Base-by-base conservation (phyloP, 2,113 vertebrate species). In the Podarcis muralis region DNA sequence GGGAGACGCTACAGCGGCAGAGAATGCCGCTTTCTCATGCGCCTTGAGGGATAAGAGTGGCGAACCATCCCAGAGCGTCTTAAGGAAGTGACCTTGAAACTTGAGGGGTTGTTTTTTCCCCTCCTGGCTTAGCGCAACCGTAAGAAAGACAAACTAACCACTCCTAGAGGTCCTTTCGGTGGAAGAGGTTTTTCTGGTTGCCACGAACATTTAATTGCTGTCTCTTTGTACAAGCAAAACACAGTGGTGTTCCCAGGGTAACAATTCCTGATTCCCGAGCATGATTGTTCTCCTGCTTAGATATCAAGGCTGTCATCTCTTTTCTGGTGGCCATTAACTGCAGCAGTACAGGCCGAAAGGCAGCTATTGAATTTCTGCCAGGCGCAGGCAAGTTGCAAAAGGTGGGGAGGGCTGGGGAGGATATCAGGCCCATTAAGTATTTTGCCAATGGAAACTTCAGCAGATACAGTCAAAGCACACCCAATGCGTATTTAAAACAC, bases 1-100 rank as follows among this genome's bases (percentile, higher is more conserved):
- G 27, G 4, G 1, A 37, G 9, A 2, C 0, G 4, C 0, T 2
- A 37, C 25, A 40, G 5, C 23, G 35, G 13, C n/a, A 27, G 0
- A 5, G 8, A 81, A 66, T 57, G 35, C n/a, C 15, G 7, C 20
- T 1, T 0, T 68, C 3, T 89, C 89, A 16, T 37, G n/a, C 16
- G 30, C 40, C 75, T 62, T 35, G 71, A 48, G 35, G 80, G 62
- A 3, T 81, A 59, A 62, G 11, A 69, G 27, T 32, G 27, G 25
- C 2, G 7, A 4, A 22, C 30, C 76, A 30, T 12, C 71, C 43
- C 59, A 25, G 5, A 11, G 12, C 25, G 62, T 3, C 30, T 48
- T 20, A 12, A 78, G 37, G 43, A 90, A 43, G 25, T 30, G 53
- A 11, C 48, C 66, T 72, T n/a, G 65, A 86, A 69, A 5, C 27